Conservation (phyloP, 2,113 vertebrate genomes). For the Thalassarche chlororhynchos region DNA sequence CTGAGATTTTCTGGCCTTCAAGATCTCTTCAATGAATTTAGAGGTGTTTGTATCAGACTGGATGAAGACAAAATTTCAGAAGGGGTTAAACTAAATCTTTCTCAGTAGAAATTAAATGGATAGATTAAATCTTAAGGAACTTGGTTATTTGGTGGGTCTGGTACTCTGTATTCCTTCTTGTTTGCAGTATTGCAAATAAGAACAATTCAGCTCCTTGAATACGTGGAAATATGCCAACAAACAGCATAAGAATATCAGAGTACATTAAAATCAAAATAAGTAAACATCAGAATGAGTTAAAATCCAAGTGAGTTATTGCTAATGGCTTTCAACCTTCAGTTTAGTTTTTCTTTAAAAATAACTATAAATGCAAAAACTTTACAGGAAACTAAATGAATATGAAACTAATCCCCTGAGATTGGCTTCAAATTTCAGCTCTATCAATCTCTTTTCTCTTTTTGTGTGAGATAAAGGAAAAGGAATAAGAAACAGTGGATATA, state of each 20-base stretch:
- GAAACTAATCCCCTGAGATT: slow-evolving; percentile 65
- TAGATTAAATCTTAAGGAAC: not conserved
- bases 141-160: not conserved
- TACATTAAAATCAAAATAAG: slow-evolving; percentile 74
- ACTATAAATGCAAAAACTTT: slow-evolving; percentile 35
- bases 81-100: not conserved
- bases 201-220: slow-evolving; percentile 12
- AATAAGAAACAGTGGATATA: not conserved
- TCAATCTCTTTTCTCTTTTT: slow-evolving; percentile 40
- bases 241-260: slow-evolving; percentile 63
- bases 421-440: slow-evolving; percentile 60
- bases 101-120: not conserved
- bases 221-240: slow-evolving; percentile 32
- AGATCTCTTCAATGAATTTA: not conserved
- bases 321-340: slow-evolving; percentile 32
- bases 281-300: slow-evolving; percentile 66
- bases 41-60: not conserved
- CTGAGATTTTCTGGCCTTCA: not conserved
- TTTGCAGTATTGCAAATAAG: not conserved
- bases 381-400: slow-evolving; percentile 60
- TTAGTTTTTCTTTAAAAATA: slow-evolving; percentile 67
- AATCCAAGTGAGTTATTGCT: slow-evolving; percentile 52
- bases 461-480: slow-evolving; percentile 57
- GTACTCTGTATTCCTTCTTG: not conserved
- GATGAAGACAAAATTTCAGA: not conserved